Conservation (phyloP, 2,888 invertebrate genomes). For the Teleogryllus oceanicus region DNA sequence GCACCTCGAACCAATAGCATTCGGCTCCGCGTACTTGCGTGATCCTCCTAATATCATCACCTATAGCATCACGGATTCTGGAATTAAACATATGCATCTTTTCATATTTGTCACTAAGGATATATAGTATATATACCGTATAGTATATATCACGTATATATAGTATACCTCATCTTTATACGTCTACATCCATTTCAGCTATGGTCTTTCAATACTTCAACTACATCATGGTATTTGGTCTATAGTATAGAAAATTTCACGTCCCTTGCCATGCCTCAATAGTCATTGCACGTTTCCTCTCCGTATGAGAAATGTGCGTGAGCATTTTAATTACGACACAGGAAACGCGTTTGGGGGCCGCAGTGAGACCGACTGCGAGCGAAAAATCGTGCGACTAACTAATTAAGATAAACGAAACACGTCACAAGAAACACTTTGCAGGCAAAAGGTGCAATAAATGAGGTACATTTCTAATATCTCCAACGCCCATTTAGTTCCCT, state of each 20-base stretch:
- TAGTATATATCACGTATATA: too few relatives aligned
- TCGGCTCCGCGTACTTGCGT: too few relatives aligned
- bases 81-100: too few relatives aligned
- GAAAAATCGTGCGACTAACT: background rate
- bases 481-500: background rate
- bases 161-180: too few relatives aligned
- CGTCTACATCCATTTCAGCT: too few relatives aligned
- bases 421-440: background rate
- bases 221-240: too few relatives aligned
- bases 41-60: too few relatives aligned
- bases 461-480: background rate
- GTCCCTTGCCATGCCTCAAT: background rate
- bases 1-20: too few relatives aligned
- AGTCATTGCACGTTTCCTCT: background rate
- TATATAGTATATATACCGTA: too few relatives aligned
- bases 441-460: background rate
- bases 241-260: background rate
- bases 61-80: too few relatives aligned
- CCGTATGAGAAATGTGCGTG: background rate
- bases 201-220: too few relatives aligned
- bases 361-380: background rate
- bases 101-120: too few relatives aligned
- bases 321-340: background rate
- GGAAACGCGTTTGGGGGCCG: background rate
- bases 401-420: slow-evolving; percentile 7